Percentiles rank a stretch among this genome's conserved stretches.
phyloP scores from a whole-genome alignment of 2,113 vertebrate genomes.

The Prinia subflava region DNA sequence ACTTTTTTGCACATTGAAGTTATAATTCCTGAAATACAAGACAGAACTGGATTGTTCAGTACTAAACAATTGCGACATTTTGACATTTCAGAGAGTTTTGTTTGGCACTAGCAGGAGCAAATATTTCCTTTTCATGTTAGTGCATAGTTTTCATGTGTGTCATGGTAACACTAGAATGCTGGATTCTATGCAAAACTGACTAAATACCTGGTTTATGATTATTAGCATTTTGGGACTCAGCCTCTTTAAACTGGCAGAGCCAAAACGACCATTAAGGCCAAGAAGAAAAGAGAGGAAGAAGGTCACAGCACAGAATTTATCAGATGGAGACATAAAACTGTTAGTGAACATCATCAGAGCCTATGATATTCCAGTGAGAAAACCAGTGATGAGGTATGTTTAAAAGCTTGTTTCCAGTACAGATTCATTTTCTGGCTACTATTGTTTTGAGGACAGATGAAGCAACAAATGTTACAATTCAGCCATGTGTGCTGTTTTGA shows the following conservation, averaged over 20 bases:
- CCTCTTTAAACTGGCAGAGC: slow-evolving; percentile 91
- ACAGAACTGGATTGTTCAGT: neutral
- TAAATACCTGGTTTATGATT: slow-evolving; percentile 33
- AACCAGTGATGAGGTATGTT: slow-evolving; percentile 75
- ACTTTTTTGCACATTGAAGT: neutral
- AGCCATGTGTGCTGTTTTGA: neutral
- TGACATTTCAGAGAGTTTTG: neutral
- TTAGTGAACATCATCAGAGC: slow-evolving; percentile 90
- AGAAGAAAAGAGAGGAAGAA: slow-evolving; percentile 94
- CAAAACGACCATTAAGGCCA: slow-evolving; percentile 91
- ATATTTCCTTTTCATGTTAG: neutral
- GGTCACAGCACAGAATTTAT: slow-evolving; percentile 92
- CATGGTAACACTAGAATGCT: neutral
- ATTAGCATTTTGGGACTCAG: slow-evolving; percentile 87
- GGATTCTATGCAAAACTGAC: neutral
- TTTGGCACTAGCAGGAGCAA: neutral
- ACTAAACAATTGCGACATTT: neutral
- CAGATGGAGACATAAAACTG: slow-evolving; percentile 90
- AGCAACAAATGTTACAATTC: neutral
- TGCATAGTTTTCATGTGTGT: neutral
- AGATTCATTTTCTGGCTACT: neutral
- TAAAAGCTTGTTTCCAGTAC: neutral
- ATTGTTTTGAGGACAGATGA: neutral
- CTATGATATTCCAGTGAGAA: slow-evolving; percentile 89
- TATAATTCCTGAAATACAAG: neutral